Evolutionary conservation across 92 coral and sea anemone species (phyloP).

Genomic region (Heteractis magnifica): DNA sequence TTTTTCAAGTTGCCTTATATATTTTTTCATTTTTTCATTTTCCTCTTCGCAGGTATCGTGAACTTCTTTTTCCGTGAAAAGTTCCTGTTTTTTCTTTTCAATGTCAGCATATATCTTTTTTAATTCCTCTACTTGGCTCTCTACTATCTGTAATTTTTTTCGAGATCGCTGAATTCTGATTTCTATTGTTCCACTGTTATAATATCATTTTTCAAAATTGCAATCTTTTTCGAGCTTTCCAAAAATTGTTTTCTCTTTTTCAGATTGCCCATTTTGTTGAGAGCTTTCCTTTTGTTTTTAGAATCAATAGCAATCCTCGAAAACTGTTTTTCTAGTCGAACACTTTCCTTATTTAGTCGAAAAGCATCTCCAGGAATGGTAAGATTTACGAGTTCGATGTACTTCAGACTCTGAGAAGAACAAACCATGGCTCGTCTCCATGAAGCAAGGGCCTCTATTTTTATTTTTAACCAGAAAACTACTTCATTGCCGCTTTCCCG

Average conservation of each 20-base stretch:
- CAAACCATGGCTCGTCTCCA: slow-evolving; percentile 9
- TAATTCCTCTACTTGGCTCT: slow-evolving; percentile 13
- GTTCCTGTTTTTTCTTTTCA: slow-evolving; percentile 24
- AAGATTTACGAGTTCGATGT: slow-evolving; percentile 4
- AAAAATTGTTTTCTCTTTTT: slow-evolving; percentile 13
- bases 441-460: slow-evolving; percentile 1
- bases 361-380: slow-evolving; percentile 31
- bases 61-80: slow-evolving; percentile 7
- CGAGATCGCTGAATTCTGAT: slow-evolving; percentile 9
- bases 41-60: slow-evolving; percentile 2
- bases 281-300: slow-evolving; percentile 1
- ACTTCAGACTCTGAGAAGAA: slow-evolving; percentile 1
- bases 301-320: background rate
- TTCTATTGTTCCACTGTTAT: slow-evolving; percentile 22
- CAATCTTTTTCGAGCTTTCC: slow-evolving; percentile 16
- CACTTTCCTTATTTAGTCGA: slow-evolving; percentile 14
- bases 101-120: slow-evolving; percentile 21
- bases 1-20: slow-evolving; percentile 49
- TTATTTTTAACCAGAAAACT: slow-evolving; percentile 13
- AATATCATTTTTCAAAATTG: slow-evolving; percentile 21
- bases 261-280: slow-evolving; percentile 21
- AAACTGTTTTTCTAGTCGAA: slow-evolving; percentile 19
- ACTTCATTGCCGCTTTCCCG: slow-evolving; percentile 11
- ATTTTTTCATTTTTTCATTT: slow-evolving; percentile 26
- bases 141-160: slow-evolving; percentile 13